Conservation (phyloP, 2,888 invertebrate genomes). For the Sesamia inferens region DNA sequence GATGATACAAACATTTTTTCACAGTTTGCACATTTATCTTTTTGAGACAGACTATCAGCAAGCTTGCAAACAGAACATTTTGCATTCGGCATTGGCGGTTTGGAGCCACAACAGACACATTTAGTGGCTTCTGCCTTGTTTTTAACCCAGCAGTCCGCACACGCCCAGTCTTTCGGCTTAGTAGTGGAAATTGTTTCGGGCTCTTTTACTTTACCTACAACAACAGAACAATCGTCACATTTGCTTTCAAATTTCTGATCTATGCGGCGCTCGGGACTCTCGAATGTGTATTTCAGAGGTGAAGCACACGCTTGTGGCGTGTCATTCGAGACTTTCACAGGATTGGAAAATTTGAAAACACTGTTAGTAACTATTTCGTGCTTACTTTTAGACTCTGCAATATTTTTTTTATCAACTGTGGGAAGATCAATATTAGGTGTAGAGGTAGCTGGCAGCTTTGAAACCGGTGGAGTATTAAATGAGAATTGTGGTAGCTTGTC, state of each 20-base stretch:
- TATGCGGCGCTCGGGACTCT: constrained; percentile 72
- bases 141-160: constrained; percentile 73
- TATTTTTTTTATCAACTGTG: constrained; percentile 29
- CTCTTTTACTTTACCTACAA: constrained; percentile 62
- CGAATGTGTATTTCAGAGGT: constrained; percentile 73
- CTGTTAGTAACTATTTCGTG: constrained; percentile 59
- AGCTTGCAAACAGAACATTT: constrained; percentile 73
- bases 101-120: constrained; percentile 76
- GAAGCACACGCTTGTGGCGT: constrained; percentile 46
- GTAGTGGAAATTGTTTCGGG: constrained; percentile 39
- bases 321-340: constrained; percentile 72
- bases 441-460: constrained; percentile 39
- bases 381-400: constrained; percentile 58
- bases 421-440: constrained; percentile 49
- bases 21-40: constrained; percentile 72
- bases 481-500: constrained; percentile 80
- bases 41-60: constrained; percentile 60
- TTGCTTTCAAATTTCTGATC: constrained; percentile 60
- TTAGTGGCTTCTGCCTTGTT: constrained; percentile 70
- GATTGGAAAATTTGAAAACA: constrained; percentile 77
- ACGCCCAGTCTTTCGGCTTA: constrained; percentile 70
- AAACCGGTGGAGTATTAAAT: constrained; percentile 59
- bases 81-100: constrained; percentile 54
- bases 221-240: constrained; percentile 58
- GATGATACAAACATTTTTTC: constrained; percentile 64